These are phyloP conservation scores for Limnephilus rhombicus DNA, from an alignment of 2,888 invertebrate genomes.

Conservation along the genomic window DNA sequence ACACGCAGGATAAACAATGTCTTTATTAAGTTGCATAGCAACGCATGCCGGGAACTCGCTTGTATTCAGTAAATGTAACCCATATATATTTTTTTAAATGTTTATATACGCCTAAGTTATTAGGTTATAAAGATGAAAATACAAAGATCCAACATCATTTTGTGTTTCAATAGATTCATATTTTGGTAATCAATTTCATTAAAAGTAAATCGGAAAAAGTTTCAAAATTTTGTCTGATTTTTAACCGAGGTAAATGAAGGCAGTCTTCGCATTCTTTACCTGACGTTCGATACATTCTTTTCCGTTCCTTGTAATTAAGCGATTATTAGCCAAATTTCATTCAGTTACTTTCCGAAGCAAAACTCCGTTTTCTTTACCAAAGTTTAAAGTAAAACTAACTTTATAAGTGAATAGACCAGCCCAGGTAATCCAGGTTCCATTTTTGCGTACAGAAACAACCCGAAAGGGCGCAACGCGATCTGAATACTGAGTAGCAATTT, in stretches of 20 bases:
- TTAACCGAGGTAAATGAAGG: not conserved
- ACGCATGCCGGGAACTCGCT: too few species aligned
- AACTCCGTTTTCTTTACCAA: not conserved
- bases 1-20: too few species aligned
- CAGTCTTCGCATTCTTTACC: not conserved
- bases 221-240: not conserved
- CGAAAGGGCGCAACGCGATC: slow-evolving; percentile 45
- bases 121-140: too few species aligned
- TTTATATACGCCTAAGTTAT: too few species aligned
- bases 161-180: too few species aligned
- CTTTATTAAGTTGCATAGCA: too few species aligned
- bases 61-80: too few species aligned
- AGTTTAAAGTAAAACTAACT: slow-evolving; percentile 7
- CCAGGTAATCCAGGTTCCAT: slow-evolving; percentile 41
- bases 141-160: too few species aligned
- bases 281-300: not conserved
- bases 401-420: slow-evolving; percentile 5
- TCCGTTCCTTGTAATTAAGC: not conserved
- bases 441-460: slow-evolving; percentile 50
- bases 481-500: slow-evolving; percentile 62
- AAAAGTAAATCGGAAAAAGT: too few species aligned
- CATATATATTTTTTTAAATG: too few species aligned
- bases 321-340: not conserved
- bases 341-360: not conserved
- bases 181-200: too few species aligned